A percentile compares a stretch with the other conserved stretches of the same genome.
phyloP scores from a whole-genome alignment of 35 echinoderm and acorn worm genomes.

The Chiridota heheva region DNA sequence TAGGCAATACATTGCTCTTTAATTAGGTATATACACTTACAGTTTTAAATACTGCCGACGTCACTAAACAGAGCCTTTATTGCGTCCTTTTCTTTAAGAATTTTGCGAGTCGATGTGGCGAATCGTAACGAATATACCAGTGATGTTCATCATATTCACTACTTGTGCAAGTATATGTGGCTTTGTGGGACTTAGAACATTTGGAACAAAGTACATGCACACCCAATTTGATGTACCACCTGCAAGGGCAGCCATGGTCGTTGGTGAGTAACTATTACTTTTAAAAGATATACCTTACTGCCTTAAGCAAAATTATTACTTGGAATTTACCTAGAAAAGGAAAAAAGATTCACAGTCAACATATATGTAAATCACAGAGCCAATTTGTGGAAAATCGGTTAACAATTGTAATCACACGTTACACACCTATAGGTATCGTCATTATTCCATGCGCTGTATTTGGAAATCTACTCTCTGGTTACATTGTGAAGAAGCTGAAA shows the following conservation, averaged over 20 bases:
- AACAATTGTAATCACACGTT: too few species aligned
- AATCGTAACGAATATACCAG: constrained; percentile 60
- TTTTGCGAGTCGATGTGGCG: neutral
- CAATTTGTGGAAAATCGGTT: too few species aligned
- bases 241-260: constrained; percentile 55
- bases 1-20: too few species aligned
- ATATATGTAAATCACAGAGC: too few species aligned
- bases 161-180: constrained; percentile 45
- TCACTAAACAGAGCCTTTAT: neutral
- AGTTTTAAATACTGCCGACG: neutral
- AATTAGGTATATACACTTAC: neutral
- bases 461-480: constrained; percentile 65
- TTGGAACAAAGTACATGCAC: constrained; percentile 73
- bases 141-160: constrained; percentile 54
- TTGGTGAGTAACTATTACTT: constrained; percentile 38
- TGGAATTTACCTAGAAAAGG: too few species aligned
- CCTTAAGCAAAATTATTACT: neutral
- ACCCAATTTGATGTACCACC: constrained; percentile 74
- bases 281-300: neutral
- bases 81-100: neutral
- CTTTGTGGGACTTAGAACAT: constrained; percentile 55
- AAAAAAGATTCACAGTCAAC: too few species aligned
- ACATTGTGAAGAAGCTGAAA: constrained; percentile 76
- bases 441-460: constrained; percentile 63
- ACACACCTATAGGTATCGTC: constrained; percentile 76